Evolutionary conservation across 2,888 invertebrate species (phyloP), one percentile per base, ranked within the genome.

Genomic region (Polyommatus icarus): DNA sequence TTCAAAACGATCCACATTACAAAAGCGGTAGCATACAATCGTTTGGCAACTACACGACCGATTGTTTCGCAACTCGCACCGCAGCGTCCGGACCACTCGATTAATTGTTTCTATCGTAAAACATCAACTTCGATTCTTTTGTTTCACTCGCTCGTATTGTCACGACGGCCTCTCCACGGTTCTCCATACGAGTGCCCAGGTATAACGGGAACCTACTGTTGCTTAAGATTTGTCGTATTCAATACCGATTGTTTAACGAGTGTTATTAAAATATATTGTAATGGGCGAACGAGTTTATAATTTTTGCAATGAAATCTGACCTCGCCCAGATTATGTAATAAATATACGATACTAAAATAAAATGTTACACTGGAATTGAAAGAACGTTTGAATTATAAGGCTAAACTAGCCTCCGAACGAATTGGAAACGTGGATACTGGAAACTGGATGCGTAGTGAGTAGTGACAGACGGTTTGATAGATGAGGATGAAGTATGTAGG

Each of bases 1-100:
- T 93, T 92, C 92, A 92, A 93, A 94, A 92, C 93, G 91, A 91
- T 93, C 92, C 93, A 93, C 92, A 91, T 93, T 93, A 92, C 93
- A 90, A 91, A 92, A 93, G 93, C 90, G 89, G 91, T 89, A 91
- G 89, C 91, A 89, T 86, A 91, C 89, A 88, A 91, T 87, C 89
- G 91, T 93, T 93, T 91, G 89, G 91, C 88, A 93, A 93, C 88
- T 86, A 85, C 86, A 87, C 87, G 88, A 87, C 84, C 88, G 88
- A 88, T 89, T 90, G 88, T 92, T 91, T 92, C 91, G 87, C 84
- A 91, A 92, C 87, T 86, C 84, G 85, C 87, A 88, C 88, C 89
- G 88, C 92, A 92, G 93, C 93, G 92, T 92, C 91, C 91, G 92
- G 91, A 92, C 92, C 93, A 89, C 88, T 90, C 89, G 87, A 91